Percentiles rank a stretch among this genome's conserved stretches.
Evolutionary conservation across 2,797 vertebrate genomes (phyloP).

Genomic region (Rhyacichthys aspro): DNA sequence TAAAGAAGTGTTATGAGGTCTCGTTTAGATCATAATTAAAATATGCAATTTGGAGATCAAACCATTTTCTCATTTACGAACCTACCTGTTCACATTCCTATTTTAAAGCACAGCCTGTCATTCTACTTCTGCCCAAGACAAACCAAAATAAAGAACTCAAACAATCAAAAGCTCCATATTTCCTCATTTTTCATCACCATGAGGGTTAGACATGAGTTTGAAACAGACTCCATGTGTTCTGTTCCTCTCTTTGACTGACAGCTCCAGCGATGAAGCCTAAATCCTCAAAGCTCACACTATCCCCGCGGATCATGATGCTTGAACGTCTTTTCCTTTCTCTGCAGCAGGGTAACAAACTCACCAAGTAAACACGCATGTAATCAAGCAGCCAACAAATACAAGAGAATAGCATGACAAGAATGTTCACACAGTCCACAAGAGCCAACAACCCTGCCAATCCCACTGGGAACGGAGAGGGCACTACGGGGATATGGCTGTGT

Average conservation of each 20-base stretch:
- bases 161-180: background rate
- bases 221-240: constrained; percentile 21
- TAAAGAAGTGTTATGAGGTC: too few relatives aligned
- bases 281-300: constrained; percentile 25
- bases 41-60: too few relatives aligned
- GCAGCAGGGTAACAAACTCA: constrained; percentile 52
- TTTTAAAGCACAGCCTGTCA: too few relatives aligned
- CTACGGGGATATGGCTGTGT: too few relatives aligned
- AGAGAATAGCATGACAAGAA: constrained; percentile 62
- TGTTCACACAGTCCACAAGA: constrained; percentile 74
- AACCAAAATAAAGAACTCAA: too few relatives aligned
- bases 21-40: too few relatives aligned
- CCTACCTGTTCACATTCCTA: too few relatives aligned
- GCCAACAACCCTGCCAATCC: constrained; percentile 56
- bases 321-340: constrained; percentile 14
- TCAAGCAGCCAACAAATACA: constrained; percentile 68
- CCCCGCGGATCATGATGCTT: constrained; percentile 21
- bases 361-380: constrained; percentile 68
- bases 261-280: constrained; percentile 13
- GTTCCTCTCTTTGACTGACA: constrained; percentile 40
- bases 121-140: too few relatives aligned
- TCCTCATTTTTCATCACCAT: constrained; percentile 4
- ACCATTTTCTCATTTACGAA: too few relatives aligned
- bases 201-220: constrained; percentile 4
- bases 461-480: constrained; percentile 34